Evolutionary conservation across 2,113 vertebrate genomes (phyloP).

Genomic region (Micronycteris hirsuta): DNA sequence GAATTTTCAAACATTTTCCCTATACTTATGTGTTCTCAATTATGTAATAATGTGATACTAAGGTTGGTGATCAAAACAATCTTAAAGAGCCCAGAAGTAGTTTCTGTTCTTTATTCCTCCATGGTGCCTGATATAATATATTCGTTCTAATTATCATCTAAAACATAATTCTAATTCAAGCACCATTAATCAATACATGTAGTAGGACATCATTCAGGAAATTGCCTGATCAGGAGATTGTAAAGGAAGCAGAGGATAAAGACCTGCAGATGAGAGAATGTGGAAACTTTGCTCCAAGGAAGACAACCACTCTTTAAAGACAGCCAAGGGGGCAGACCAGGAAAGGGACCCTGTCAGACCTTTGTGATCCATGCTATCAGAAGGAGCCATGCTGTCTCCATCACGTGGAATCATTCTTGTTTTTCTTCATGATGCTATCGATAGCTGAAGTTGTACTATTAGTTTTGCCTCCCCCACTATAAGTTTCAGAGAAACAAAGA

Average conservation of each 20-base stretch:
- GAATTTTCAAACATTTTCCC: background rate
- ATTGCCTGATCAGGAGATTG: background rate
- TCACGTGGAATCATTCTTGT: background rate
- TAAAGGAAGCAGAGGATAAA: background rate
- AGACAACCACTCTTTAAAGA: background rate
- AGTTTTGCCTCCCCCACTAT: background rate
- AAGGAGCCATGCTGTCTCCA: background rate
- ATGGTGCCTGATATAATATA: background rate
- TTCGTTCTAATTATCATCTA: background rate
- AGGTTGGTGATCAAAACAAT: background rate
- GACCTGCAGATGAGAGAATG: background rate
- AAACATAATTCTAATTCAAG: background rate
- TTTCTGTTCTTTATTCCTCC: background rate
- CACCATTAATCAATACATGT: background rate
- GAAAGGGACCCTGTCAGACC: background rate
- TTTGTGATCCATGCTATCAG: background rate
- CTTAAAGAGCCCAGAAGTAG: background rate
- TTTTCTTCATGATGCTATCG: background rate
- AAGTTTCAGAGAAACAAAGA: background rate
- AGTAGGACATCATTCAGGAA: background rate
- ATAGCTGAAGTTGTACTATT: background rate
- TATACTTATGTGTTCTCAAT: background rate
- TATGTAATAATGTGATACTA: background rate
- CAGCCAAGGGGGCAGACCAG: background rate
- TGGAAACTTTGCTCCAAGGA: background rate